phyloP scores from a whole-genome alignment of 2,888 invertebrate species.

The Pachliopta kotzebuea region DNA sequence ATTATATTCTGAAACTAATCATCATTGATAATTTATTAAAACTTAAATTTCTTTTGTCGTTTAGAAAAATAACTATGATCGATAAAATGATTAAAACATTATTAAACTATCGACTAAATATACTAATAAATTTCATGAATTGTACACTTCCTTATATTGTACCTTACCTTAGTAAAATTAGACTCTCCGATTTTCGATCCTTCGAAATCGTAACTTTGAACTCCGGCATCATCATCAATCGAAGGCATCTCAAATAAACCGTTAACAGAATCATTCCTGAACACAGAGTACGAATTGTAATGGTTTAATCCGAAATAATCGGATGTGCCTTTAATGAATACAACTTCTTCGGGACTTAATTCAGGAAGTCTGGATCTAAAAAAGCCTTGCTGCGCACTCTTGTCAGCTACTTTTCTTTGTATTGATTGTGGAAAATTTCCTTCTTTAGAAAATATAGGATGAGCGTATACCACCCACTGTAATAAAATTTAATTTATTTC shows the following conservation, averaged over 20 bases:
- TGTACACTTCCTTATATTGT: too few species aligned
- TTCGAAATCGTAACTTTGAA: constrained; percentile 13
- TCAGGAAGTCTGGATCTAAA: constrained; percentile 28
- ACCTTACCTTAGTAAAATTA: constrained; percentile 31
- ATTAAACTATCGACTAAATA: too few species aligned
- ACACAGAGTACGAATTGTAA: constrained; percentile 21
- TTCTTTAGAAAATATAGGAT: constrained; percentile 28
- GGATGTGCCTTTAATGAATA: constrained; percentile 28
- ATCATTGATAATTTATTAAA: too few species aligned
- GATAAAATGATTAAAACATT: too few species aligned
- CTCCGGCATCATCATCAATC: constrained; percentile 39
- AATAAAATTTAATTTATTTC: not conserved
- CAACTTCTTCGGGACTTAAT: constrained; percentile 26
- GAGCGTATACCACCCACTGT: constrained; percentile 15
- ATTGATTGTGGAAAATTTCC: constrained; percentile 29
- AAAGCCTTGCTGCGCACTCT: constrained; percentile 28
- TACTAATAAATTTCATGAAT: too few species aligned
- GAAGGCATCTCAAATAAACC: constrained; percentile 37
- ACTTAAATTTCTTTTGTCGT: too few species aligned
- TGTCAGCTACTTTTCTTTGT: constrained; percentile 20
- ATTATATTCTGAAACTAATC: too few species aligned
- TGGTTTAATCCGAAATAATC: constrained; percentile 31
- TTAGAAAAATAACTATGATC: too few species aligned
- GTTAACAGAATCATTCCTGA: constrained; percentile 28
- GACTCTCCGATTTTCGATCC: constrained; percentile 35